A percentile compares a stretch with the other conserved stretches of the same genome.
phyloP scores from a whole-genome alignment of 1,140 invertebrate genomes.

The Mylabris phalerata region DNA sequence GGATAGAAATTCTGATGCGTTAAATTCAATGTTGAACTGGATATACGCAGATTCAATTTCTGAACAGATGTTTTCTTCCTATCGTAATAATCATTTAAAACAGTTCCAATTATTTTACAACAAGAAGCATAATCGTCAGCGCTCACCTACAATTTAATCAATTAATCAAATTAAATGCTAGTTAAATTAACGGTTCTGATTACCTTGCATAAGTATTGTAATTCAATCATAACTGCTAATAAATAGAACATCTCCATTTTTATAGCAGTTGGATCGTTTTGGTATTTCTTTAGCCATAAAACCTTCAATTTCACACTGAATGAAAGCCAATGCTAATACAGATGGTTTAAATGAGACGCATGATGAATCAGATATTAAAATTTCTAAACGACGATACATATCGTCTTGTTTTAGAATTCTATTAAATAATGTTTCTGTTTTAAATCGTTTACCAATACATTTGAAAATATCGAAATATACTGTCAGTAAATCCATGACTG shows the following conservation, averaged over 20 bases:
- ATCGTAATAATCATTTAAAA: slow-evolving; percentile 19
- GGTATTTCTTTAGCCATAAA: slow-evolving; percentile 25
- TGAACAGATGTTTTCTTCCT: slow-evolving; percentile 11
- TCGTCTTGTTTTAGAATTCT: slow-evolving; percentile 1
- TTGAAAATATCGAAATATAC: slow-evolving; percentile 8
- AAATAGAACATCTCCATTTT: slow-evolving; percentile 11
- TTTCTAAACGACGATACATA: neutral
- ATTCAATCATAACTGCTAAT: slow-evolving; percentile 10
- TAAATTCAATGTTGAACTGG: slow-evolving; percentile 8
- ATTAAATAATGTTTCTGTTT: slow-evolving; percentile 5
- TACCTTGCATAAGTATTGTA: slow-evolving; percentile 6
- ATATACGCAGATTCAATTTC: slow-evolving; percentile 19
- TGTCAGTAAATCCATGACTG: slow-evolving; percentile 1
- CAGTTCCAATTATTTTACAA: slow-evolving; percentile 18
- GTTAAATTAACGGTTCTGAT: neutral
- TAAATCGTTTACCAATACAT: slow-evolving; percentile 5
- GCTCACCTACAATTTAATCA: slow-evolving; percentile 13
- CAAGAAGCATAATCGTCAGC: slow-evolving; percentile 16
- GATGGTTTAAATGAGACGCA: slow-evolving; percentile 6
- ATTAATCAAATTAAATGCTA: neutral
- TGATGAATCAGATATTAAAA: slow-evolving; percentile 1
- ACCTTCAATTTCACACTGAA: slow-evolving; percentile 16
- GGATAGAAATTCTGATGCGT: slow-evolving; percentile 12
- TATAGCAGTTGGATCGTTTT: slow-evolving; percentile 19
- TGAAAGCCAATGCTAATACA: slow-evolving; percentile 2